Base-by-base conservation (phyloP, 2,113 vertebrate genomes). In the Callocephalon fimbriatum region DNA sequence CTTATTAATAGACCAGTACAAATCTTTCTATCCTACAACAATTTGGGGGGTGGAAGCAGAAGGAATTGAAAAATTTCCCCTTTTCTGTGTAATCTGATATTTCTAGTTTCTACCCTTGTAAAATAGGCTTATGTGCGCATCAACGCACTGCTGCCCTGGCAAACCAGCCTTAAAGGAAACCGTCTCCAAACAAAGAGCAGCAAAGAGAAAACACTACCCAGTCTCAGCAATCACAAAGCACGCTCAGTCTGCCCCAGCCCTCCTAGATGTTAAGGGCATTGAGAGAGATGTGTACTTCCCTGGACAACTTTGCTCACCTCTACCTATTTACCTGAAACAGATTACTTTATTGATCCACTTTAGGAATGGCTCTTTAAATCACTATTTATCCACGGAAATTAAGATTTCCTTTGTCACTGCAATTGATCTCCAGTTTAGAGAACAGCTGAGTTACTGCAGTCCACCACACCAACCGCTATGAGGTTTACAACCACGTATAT, bases 151-250 rank as follows among this genome's bases (percentile, higher is more conserved):
- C 9, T 84, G 77, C 54, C 50, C 78, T 95, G 62, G 78, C 85
- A 93, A 96, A 92, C 77, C 74, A 93, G 68, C 77, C 90, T 97
- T 76, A 94, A 92, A 95, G 48, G 80, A 82, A 94, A 90, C 45
- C 12, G 27, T 71, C 21, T 86, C 22, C 51, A 95, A 95, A 90
- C 56, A 88, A 86, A 92, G 61, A 88, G 62, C 80, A 93, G 48
- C 37, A 59, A 62, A 76, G 37, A 79, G 75, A 63, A 86, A 97
- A 85, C 12, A 67, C 27, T 14, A 35, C 37, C 61, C 61, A 50
- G 51, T 1, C 32, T 50, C 47, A 31, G 70, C 4, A 10, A 66
- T 66, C 73, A 88, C 51, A 90, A 83, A 86, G 45, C 68, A 7
- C 0, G 4, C 21, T 54, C 51, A 59, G 67, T 3, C 50, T 86